Percentiles rank a stretch among this genome's conserved stretches.
These are phyloP conservation scores for Habropoda laboriosa DNA, from an alignment of 1,140 invertebrate species.

Conservation along the genomic window DNA sequence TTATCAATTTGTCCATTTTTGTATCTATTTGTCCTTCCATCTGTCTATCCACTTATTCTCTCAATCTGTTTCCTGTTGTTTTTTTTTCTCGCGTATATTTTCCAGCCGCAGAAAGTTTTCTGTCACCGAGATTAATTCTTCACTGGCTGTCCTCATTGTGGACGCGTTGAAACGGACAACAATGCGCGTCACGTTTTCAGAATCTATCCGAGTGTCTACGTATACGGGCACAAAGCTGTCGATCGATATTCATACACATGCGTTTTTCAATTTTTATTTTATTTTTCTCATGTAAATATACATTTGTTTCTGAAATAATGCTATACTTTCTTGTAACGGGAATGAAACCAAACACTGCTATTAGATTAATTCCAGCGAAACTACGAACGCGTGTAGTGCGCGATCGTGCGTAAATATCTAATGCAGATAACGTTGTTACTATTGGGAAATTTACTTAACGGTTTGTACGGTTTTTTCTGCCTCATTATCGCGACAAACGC, in stretches of 20 bases:
- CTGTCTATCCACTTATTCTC: not conserved
- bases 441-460: slow-evolving; percentile 43
- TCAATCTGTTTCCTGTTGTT: not conserved
- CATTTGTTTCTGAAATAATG: slow-evolving; percentile 31
- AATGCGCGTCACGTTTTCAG: slow-evolving; percentile 34
- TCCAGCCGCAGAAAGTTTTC: slow-evolving; percentile 30
- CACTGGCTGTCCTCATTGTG: slow-evolving; percentile 38
- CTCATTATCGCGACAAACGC: slow-evolving; percentile 11
- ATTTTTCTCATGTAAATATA: not conserved
- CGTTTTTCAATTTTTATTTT: slow-evolving; percentile 13
- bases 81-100: slow-evolving; percentile 18
- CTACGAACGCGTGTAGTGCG: not conserved
- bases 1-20: slow-evolving; percentile 14
- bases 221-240: not conserved
- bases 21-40: not conserved
- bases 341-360: not conserved
- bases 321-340: slow-evolving; percentile 25
- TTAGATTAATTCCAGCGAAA: slow-evolving; percentile 21
- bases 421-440: slow-evolving; percentile 14
- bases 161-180: slow-evolving; percentile 33
- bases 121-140: slow-evolving; percentile 44
- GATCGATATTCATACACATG: slow-evolving; percentile 18
- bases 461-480: slow-evolving; percentile 20
- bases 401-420: slow-evolving; percentile 29
- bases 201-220: not conserved